Evolutionary conservation across 2,113 vertebrate genomes (phyloP).

Genomic region (Macroglossus sobrinus): DNA sequence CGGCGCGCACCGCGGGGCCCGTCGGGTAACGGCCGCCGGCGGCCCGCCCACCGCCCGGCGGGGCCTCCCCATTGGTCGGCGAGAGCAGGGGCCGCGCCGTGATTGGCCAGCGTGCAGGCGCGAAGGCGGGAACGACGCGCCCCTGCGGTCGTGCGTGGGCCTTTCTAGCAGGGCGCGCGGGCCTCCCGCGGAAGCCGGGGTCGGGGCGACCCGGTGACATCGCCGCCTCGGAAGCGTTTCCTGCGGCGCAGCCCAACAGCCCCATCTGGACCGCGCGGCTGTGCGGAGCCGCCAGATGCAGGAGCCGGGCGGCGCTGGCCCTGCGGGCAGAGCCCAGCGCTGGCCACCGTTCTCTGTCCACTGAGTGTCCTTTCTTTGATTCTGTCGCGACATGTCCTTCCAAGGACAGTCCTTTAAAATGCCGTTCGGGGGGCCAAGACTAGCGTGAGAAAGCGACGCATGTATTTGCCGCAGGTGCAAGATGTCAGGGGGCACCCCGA

Average conservation of each 20-base stretch:
- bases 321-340: not conserved
- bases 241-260: not conserved
- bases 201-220: accelerated
- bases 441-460: not conserved
- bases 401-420: not conserved
- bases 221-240: accelerated
- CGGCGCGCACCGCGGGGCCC: accelerated
- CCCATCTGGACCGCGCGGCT: accelerated
- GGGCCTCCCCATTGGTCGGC: slow-evolving; percentile 24
- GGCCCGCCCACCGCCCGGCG: not conserved
- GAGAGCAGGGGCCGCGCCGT: accelerated
- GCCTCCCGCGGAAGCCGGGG: no score
- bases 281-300: accelerated
- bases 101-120: not conserved
- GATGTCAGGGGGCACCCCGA: not conserved
- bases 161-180: no score
- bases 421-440: accelerated
- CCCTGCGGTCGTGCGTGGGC: not conserved
- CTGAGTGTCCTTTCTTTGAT: not conserved
- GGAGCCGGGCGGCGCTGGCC: accelerated
- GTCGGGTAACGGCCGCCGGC: slow-evolving; percentile 31
- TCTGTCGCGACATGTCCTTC: not conserved
- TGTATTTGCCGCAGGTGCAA: not conserved
- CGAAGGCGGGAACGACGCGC: not conserved
- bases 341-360: accelerated